phyloP scores from a whole-genome alignment of 37 sponge, comb jelly and placozoan species.

The Halichondria panicea region DNA sequence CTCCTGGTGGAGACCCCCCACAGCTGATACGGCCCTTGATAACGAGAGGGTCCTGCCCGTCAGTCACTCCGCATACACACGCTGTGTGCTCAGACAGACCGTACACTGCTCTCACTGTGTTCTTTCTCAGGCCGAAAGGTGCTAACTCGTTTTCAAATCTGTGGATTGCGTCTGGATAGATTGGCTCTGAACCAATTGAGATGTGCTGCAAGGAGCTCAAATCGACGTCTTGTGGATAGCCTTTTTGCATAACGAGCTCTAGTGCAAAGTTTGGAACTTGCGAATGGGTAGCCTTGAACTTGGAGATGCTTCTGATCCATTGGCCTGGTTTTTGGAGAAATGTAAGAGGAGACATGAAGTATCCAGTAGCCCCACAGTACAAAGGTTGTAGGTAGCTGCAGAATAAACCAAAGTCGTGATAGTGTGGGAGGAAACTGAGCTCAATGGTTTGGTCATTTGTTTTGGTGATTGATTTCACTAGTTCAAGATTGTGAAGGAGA shows the following conservation, averaged over 20 bases:
- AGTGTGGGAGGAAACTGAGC: slow-evolving; percentile 52
- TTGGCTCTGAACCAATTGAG: slow-evolving; percentile 17
- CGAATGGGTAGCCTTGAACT: slow-evolving; percentile 21
- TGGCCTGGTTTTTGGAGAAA: slow-evolving; percentile 32
- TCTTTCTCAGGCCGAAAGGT: slow-evolving; percentile 23
- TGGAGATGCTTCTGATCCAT: slow-evolving; percentile 33
- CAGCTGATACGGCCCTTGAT: slow-evolving; percentile 6
- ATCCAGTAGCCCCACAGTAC: slow-evolving; percentile 28
- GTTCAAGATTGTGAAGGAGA: slow-evolving; percentile 30
- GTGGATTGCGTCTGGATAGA: slow-evolving; percentile 7
- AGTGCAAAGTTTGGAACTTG: slow-evolving; percentile 45
- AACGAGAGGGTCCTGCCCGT: neutral
- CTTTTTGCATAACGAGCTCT: slow-evolving; percentile 7
- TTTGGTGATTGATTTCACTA: neutral
- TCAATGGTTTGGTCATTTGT: neutral
- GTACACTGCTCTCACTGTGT: slow-evolving; percentile 11
- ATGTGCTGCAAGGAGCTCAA: slow-evolving; percentile 12
- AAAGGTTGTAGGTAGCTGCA: slow-evolving; percentile 25
- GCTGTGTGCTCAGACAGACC: slow-evolving; percentile 49
- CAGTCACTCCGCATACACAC: neutral
- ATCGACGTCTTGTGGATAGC: neutral
- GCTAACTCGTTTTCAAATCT: slow-evolving; percentile 6
- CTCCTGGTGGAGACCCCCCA: slow-evolving; percentile 2
- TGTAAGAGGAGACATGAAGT: slow-evolving; percentile 39
- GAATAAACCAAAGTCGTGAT: slow-evolving; percentile 31